phyloP scores from a whole-genome alignment of 2,113 vertebrate species.

The Chlamydotis undulata region DNA sequence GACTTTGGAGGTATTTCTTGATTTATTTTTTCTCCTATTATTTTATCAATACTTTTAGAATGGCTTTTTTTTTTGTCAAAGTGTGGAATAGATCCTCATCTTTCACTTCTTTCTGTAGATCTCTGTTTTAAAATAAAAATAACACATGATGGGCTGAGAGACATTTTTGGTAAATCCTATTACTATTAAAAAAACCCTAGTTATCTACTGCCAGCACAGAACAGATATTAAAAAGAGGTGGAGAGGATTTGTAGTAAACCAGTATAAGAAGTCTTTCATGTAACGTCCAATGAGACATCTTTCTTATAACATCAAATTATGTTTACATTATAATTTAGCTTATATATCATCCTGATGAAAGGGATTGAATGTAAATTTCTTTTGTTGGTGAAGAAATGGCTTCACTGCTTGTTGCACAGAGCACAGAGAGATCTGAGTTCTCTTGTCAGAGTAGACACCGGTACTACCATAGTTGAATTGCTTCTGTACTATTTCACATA shows the following conservation, averaged over 20 bases:
- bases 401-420: not conserved
- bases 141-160: not conserved
- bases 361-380: not conserved
- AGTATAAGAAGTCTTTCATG: not conserved
- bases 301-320: not conserved
- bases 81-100: not conserved
- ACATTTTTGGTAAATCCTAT: not conserved
- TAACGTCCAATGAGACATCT: not conserved
- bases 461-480: not conserved
- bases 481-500: not conserved
- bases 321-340: not conserved
- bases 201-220: not conserved
- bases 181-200: not conserved
- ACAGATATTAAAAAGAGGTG: not conserved
- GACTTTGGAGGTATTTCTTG: not conserved
- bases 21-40: not conserved
- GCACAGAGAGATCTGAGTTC: not conserved
- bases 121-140: not conserved
- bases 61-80: not conserved
- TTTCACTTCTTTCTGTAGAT: not conserved
- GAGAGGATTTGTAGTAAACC: not conserved
- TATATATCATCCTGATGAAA: not conserved
- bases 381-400: not conserved
- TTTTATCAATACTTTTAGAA: constrained; percentile 14
- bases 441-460: not conserved